Evolutionary conservation across 2,113 vertebrate genomes (phyloP).

Genomic region (Gobiocypris rarus): DNA sequence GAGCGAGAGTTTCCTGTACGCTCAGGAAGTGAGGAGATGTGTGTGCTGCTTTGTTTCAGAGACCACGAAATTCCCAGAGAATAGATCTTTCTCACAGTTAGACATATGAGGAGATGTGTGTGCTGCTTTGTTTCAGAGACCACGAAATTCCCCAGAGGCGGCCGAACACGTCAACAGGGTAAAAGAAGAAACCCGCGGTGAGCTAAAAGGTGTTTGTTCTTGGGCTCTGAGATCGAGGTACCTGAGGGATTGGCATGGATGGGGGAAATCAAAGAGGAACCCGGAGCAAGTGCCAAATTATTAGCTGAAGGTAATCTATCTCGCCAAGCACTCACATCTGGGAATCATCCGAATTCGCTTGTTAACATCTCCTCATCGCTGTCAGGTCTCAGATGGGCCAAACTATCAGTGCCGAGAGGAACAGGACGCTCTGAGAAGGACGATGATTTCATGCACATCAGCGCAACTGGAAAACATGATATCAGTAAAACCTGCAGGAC

Average conservation of each 20-base stretch:
- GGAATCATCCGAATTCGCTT: slow-evolving; percentile 4
- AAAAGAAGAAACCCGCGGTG: slow-evolving; percentile 29
- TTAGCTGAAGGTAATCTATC: not conserved
- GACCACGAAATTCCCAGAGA: too few species aligned
- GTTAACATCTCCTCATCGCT: not conserved
- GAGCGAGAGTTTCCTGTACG: slow-evolving; percentile 6
- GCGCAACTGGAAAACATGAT: slow-evolving; percentile 24
- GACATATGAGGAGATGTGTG: not conserved
- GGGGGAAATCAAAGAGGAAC: slow-evolving; percentile 13
- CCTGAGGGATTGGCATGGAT: slow-evolving; percentile 10
- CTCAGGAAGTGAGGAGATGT: not conserved
- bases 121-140: slow-evolving; percentile 34
- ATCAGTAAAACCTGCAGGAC: slow-evolving; percentile 5
- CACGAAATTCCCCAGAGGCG: not conserved
- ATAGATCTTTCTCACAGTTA: too few species aligned
- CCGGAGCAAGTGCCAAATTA: not conserved
- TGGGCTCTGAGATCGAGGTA: not conserved
- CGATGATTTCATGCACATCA: not conserved
- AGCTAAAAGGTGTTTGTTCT: not conserved
- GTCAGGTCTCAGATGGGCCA: not conserved
- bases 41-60: slow-evolving; percentile 35
- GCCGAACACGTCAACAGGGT: slow-evolving; percentile 9
- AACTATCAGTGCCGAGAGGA: slow-evolving; percentile 2
- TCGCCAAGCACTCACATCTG: slow-evolving; percentile 25
- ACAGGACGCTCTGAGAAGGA: not conserved